Conservation (phyloP, 2,797 vertebrate genomes). For the Holocentrus rufus region DNA sequence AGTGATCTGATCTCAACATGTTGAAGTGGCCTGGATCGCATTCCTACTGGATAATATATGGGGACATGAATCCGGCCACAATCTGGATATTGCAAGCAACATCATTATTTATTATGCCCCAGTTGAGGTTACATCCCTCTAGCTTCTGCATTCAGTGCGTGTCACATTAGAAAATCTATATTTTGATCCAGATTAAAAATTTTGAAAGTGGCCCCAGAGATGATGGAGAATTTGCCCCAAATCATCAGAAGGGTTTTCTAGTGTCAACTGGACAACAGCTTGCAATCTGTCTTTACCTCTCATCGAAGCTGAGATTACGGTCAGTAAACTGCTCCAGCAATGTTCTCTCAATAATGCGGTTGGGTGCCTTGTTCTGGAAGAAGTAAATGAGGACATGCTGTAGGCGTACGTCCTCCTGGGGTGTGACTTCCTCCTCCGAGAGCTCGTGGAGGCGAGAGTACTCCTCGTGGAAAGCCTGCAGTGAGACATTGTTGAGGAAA, state of each 20-base stretch:
- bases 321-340: conserved; percentile 96
- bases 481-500: not conserved
- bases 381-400: conserved; percentile 95
- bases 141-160: too few species aligned
- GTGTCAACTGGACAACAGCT: not conserved
- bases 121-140: too few species aligned
- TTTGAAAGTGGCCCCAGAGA: too few species aligned
- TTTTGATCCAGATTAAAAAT: too few species aligned
- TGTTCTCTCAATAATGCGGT: conserved; percentile 91
- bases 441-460: conserved; percentile 90
- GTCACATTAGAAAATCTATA: too few species aligned
- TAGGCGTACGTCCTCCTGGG: conserved; percentile 88
- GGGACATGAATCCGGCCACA: too few species aligned
- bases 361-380: conserved; percentile 92
- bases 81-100: too few species aligned
- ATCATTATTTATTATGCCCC: too few species aligned
- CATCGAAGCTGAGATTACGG: conserved; percentile 96
- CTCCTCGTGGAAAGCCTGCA: conserved; percentile 94
- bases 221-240: not conserved
- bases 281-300: conserved; percentile 81
- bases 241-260: not conserved
- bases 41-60: too few species aligned
- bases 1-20: too few species aligned
- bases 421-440: conserved; percentile 86
- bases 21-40: too few species aligned